These are phyloP conservation scores for Pachypanchax playfairii DNA, from an alignment of 2,113 vertebrate genomes.

Conservation along the genomic window DNA sequence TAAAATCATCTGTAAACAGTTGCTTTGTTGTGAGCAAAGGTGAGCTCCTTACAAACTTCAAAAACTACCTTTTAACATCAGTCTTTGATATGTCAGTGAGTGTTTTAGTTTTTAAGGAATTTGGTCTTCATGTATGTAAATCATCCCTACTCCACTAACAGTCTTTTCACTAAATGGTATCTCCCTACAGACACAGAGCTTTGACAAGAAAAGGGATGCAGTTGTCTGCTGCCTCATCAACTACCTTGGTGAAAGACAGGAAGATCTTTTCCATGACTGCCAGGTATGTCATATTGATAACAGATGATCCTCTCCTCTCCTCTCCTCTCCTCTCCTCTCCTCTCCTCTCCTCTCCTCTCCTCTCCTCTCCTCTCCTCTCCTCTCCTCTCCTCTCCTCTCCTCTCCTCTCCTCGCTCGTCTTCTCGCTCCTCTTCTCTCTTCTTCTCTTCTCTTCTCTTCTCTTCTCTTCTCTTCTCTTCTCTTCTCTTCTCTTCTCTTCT, in stretches of 20 bases:
- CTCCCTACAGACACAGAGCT: constrained; percentile 2
- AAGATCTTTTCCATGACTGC: background rate
- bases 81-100: background rate
- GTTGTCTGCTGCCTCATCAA: constrained; percentile 5
- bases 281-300: constrained; percentile 1
- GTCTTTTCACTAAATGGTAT: too few relatives aligned
- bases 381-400: too few relatives aligned
- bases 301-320: too few relatives aligned
- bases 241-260: background rate
- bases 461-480: too few relatives aligned
- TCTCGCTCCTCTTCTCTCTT: too few relatives aligned
- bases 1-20: background rate
- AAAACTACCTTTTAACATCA: background rate
- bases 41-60: background rate
- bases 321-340: too few relatives aligned
- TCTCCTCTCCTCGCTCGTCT: too few relatives aligned
- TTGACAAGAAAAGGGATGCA: constrained; percentile 5
- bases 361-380: too few relatives aligned
- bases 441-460: too few relatives aligned
- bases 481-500: too few relatives aligned
- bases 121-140: background rate
- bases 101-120: background rate
- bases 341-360: too few relatives aligned
- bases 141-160: too few relatives aligned
- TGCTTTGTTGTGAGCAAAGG: background rate